Base-by-base conservation (phyloP, 2,113 vertebrate genomes). In the Tyrannus savana region DNA sequence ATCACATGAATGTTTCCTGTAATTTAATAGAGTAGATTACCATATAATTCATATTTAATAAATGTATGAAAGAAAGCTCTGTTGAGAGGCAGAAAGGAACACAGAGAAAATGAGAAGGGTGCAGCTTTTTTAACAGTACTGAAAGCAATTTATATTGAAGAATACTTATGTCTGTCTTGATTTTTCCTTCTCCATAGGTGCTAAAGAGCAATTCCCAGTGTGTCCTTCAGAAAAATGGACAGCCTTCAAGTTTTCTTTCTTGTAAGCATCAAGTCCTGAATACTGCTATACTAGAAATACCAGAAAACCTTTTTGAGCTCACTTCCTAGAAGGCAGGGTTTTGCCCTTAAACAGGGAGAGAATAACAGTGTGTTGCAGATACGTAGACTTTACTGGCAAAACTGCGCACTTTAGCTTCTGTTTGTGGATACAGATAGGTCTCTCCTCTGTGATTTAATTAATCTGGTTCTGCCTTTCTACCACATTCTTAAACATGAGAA, bases 1-100 rank as follows among this genome's bases (percentile, higher is more conserved):
- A 82, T 87, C 84, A 83, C 49, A 89, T 30, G 6, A 85, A 75
- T 19, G 44, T 85, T 91, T 95, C 81, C 74, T 91, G 63, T 92
- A 91, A 95, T 87, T 94, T 90, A 93, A 94, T 30, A 59, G 60
- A 85, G 21, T 75, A 41, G 37, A 93, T 96, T 95, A 78, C 27
- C 69, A 80, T 62, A 42, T 58, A 89, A 92, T 96, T 79, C 89
- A 84, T 96, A 92, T 83, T 96, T 94, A 94, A 96, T 85, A 73
- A 74, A 93, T 33, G 24, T 35, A 91, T 58, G 71, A 92, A 94
- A 92, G 58, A 42, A 84, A 86, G 31, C 72, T 85, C 22, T n/a
- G 9, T 72, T 50, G 28, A 95, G 62, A 91, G 25, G 33, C 33
- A 92, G 47, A 88, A 91, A 89, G 31, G 42, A 23, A 77, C n/a